Base-by-base conservation (phyloP, 2,797 vertebrate species). In the Miichthys miiuy region DNA sequence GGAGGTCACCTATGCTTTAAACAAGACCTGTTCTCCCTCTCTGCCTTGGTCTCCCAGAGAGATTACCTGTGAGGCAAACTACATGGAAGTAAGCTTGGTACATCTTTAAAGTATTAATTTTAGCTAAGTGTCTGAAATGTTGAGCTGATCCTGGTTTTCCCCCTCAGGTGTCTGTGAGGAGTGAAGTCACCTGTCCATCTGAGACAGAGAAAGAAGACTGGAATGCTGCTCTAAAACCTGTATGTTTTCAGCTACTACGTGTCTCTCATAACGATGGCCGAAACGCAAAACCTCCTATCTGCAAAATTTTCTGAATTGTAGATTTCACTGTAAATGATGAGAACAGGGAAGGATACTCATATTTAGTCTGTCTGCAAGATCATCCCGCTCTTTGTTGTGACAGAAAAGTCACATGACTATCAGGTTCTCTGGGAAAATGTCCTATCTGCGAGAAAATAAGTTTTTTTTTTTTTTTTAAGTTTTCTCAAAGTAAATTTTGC, bases 51-150 rank as follows among this genome's bases (percentile, higher is more conserved):
- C 93, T 68, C 89, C 93, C 6, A 93, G 95, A 84, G 94, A 96
- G 83, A 90, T 95, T 38, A 83, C 92, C 44, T 96, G 95, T 44
- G 95, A 96, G 82, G 81, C 89, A 69, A 95, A 95, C 82, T 96
- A 96, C 84, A 94, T 96, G 95, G 96, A 96, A 88, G 95, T 95
- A 86, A 55, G 80, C 4, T 47, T 16, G 5, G 1, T 66, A 2
- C 0, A 13, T 14, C 0, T 21, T 12, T 12, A 1, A 0, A 5
- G 1, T 7, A 13, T 47, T 46, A 8, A 23, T 9, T 4, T 6
- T 0, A 1, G 11, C 0, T 38, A 2, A n/a, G 5, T 17, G 6
- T 25, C 23, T 13, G 2, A 21, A 6, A 12, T 30, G 8, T 25
- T 38, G 3, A 2, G 14, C 13, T 17, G 20, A 38, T 2, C 1